Evolutionary conservation across 1,140 invertebrate genomes (phyloP).

Genomic region (Cotesia glomerata): DNA sequence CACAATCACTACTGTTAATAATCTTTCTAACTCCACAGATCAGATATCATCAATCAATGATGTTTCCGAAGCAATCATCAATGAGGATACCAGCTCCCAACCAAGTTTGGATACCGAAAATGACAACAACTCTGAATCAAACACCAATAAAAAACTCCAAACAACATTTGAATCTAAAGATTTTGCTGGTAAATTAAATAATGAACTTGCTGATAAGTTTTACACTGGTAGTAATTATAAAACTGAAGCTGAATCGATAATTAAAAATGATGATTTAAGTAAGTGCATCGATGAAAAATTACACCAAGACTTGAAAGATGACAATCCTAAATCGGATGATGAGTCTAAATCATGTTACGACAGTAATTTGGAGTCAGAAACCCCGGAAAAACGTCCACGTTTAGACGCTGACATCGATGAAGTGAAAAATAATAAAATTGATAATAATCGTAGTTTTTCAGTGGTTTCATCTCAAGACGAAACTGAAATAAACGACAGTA

Average conservation of each 20-base stretch:
- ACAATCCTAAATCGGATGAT: background rate
- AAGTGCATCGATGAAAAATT: constrained; percentile 29
- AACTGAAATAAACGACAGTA: no score
- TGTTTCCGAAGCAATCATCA: constrained; percentile 57
- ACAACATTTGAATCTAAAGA: constrained; percentile 60
- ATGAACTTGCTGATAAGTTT: constrained; percentile 32
- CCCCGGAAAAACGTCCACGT: constrained; percentile 20
- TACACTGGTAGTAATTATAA: constrained; percentile 29
- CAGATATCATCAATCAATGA: constrained; percentile 44
- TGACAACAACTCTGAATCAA: constrained; percentile 43
- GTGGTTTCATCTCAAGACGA: background rate
- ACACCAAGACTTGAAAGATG: constrained; percentile 30
- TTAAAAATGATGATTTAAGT: constrained; percentile 25
- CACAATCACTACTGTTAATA: constrained; percentile 3
- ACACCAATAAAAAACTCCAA: constrained; percentile 48
- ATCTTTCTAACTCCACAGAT: constrained; percentile 40
- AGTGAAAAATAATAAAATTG: background rate
- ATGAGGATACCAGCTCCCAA: constrained; percentile 60
- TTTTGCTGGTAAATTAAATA: constrained; percentile 41
- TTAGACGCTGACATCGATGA: background rate
- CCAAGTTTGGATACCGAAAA: constrained; percentile 55
- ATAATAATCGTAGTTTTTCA: background rate
- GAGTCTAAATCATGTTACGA: constrained; percentile 18
- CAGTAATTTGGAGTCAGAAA: background rate
- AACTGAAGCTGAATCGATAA: constrained; percentile 5